phyloP scores from a whole-genome alignment of 2,797 vertebrate genomes.

The Rhinichthys osculus region DNA sequence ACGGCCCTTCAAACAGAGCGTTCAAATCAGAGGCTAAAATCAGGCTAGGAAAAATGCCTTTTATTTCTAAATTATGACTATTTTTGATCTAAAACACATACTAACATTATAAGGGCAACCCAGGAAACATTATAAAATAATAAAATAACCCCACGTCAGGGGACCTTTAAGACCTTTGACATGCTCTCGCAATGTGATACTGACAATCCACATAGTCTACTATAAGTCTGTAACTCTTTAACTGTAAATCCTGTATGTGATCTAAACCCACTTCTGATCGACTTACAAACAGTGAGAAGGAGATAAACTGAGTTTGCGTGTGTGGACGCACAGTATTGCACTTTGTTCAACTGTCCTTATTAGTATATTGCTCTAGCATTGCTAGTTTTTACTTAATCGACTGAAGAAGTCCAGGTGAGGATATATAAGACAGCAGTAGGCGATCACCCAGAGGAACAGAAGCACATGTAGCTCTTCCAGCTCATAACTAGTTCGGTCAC shows the following conservation, averaged over 20 bases:
- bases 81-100: too few relatives aligned
- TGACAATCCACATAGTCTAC: background rate
- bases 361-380: background rate
- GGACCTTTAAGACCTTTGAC: background rate
- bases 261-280: background rate
- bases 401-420: conserved; percentile 64
- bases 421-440: conserved; percentile 72
- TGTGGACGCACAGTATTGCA: background rate
- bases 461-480: conserved; percentile 66
- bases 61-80: too few relatives aligned
- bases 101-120: too few relatives aligned
- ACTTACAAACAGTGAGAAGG: background rate
- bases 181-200: background rate
- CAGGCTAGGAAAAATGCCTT: too few relatives aligned
- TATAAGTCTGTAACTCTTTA: background rate
- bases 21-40: too few relatives aligned
- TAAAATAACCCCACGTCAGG: too few relatives aligned
- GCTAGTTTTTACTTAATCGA: conserved; percentile 9
- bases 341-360: background rate
- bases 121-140: too few relatives aligned
- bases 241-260: background rate
- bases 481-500: conserved; percentile 59
- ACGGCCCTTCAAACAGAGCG: too few relatives aligned
- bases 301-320: background rate
- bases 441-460: conserved; percentile 69